Base-by-base conservation (phyloP, 2,888 invertebrate species). In the Noctua janthina region DNA sequence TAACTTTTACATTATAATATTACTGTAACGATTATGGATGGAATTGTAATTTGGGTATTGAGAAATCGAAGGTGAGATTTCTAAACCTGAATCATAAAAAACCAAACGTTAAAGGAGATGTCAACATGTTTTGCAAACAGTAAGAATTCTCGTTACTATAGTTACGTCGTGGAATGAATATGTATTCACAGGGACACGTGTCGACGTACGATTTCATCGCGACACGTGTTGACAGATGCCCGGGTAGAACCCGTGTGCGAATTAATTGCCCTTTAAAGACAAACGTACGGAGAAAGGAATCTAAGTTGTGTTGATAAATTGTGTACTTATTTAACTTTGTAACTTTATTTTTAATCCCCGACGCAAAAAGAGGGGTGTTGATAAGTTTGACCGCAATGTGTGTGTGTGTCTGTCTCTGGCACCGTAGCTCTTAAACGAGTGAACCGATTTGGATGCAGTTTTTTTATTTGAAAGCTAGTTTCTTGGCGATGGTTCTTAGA, bases 141-240 rank as follows among this genome's bases (percentile, higher is more conserved):
- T 64, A 2, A 64, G 29, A 67, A 2, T 67, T 67, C 15, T 67
- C 7, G n/a, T 43, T 43, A n/a, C 13, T 23, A 75, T 11, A 29
- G 29, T 79, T 23, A 29, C 29, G 23, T 23, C 15, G 29, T 51
- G 17, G 62, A 20, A 35, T 35, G 29, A 8, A 17, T 76, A 56
- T 7, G 11, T 43, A 39, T 29, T 54, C 29, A 23, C 17, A 23
- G 17, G 17, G 39, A 23, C 78, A 80, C 68, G 67, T 80, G 80
- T 35, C 29, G 8, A 5, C 43, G 8, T 39, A 51, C 39, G n/a
- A 43, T 66, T 64, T 23, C 29, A 13, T 6, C 23, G 17, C 67
- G 13, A 17, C 51, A 80, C 80, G 80, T 80, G 80, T 29, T 13
- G 29, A 39, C 17, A 2, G 17, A 79, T 49, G 11, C n/a, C 29